These are phyloP conservation scores for Tipula helvola DNA, from an alignment of 2,888 invertebrate species.

Conservation along the genomic window DNA sequence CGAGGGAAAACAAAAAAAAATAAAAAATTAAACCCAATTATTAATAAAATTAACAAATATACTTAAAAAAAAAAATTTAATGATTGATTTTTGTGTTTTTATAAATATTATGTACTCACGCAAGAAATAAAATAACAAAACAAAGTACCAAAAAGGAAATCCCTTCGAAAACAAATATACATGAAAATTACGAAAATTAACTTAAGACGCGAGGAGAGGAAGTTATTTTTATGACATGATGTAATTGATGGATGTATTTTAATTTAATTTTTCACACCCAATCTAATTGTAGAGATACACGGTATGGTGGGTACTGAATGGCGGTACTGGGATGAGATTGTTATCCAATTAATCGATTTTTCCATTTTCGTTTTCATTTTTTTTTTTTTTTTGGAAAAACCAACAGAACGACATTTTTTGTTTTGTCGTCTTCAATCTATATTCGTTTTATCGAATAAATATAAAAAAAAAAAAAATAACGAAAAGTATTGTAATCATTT, in stretches of 20 bases:
- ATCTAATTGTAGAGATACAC: background rate
- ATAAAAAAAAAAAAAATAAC: background rate
- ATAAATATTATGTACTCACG: background rate
- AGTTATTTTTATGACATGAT: background rate
- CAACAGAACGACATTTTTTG: background rate
- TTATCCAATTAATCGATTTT: slow-evolving; percentile 1
- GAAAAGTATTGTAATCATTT: background rate
- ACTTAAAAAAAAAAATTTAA: background rate
- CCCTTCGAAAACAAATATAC: background rate
- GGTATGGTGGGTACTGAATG: background rate
- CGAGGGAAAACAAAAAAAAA: background rate
- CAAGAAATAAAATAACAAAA: background rate
- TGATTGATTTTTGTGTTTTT: background rate
- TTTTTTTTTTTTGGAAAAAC: background rate
- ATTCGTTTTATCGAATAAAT: slow-evolving; percentile 4
- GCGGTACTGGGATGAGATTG: background rate
- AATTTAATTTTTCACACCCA: background rate
- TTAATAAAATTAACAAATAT: background rate
- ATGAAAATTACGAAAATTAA: background rate
- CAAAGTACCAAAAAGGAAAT: background rate
- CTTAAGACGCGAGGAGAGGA: background rate
- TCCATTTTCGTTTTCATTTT: background rate
- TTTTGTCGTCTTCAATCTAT: slow-evolving; percentile 4
- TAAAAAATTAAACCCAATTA: background rate
- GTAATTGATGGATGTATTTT: slow-evolving; percentile 4